phyloP scores from a whole-genome alignment of 2,888 invertebrate genomes.

The Baccha elongata region DNA sequence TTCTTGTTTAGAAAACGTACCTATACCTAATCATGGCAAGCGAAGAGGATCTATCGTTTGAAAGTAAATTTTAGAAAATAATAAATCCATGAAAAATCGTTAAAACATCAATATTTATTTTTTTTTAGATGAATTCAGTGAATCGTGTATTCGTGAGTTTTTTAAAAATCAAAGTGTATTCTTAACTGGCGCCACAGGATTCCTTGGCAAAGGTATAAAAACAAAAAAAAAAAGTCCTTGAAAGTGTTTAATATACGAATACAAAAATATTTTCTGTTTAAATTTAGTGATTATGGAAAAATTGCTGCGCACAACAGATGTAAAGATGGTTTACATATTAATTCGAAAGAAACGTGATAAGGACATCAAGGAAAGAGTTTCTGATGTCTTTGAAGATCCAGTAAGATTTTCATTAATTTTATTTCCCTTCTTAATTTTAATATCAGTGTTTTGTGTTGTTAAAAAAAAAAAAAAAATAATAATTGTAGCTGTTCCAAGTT shows the following conservation, averaged over 20 bases:
- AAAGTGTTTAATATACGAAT: conserved; percentile 11
- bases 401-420: conserved; percentile 80
- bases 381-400: conserved; percentile 87
- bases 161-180: conserved; percentile 85
- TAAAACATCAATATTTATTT: background rate
- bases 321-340: conserved; percentile 84
- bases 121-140: conserved; percentile 60
- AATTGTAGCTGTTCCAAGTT: conserved; percentile 75
- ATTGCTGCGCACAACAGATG: conserved; percentile 84
- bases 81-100: background rate
- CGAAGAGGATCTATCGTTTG: conserved; percentile 53
- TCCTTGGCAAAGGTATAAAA: conserved; percentile 81
- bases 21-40: conserved; percentile 48
- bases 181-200: conserved; percentile 86
- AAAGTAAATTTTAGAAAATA: conserved; percentile 49
- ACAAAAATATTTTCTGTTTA: conserved; percentile 38
- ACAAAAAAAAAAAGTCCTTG: conserved; percentile 8
- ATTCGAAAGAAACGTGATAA: conserved; percentile 85
- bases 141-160: conserved; percentile 83
- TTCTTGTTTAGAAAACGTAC: background rate
- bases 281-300: conserved; percentile 84
- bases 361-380: conserved; percentile 86
- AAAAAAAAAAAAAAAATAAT: conserved; percentile 35
- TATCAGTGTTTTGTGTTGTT: conserved; percentile 16
- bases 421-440: conserved; percentile 43